phyloP scores from a whole-genome alignment of 2,113 vertebrate genomes.

The Syngnathus floridae region DNA sequence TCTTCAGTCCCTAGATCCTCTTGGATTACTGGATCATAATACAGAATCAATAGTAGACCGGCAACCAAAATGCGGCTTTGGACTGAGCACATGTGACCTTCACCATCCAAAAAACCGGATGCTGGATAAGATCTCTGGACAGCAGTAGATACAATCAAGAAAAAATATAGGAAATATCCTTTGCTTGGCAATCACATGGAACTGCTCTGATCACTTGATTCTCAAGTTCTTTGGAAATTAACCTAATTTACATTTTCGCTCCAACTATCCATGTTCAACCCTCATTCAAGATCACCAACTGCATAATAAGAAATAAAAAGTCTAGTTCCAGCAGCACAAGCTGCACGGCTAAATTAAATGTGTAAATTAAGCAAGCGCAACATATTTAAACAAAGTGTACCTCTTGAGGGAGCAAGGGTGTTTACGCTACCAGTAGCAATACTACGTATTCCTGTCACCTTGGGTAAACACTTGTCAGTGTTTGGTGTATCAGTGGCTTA shows the following conservation, averaged over 20 bases:
- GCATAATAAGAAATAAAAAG: neutral
- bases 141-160: constrained; percentile 39
- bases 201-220: constrained; percentile 8
- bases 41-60: constrained; percentile 52
- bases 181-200: constrained; percentile 31
- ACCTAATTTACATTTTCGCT: too few relatives aligned
- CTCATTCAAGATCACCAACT: too few relatives aligned
- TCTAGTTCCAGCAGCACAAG: neutral
- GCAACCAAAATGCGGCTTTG: constrained; percentile 15
- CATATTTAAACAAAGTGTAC: neutral
- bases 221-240: neutral
- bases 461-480: constrained; percentile 26
- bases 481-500: constrained; percentile 20
- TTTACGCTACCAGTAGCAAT: neutral
- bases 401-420: neutral
- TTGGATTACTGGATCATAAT: constrained; percentile 57
- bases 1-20: constrained; percentile 41
- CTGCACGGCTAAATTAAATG: constrained; percentile 1
- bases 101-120: constrained; percentile 14
- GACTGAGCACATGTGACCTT: constrained; percentile 40
- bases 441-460: neutral
- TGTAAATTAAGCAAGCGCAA: neutral
- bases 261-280: neutral
- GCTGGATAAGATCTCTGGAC: constrained; percentile 48
- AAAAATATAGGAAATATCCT: constrained; percentile 33